Evolutionary conservation across 2,888 invertebrate genomes (phyloP), one percentile per base, ranked within the genome.

Genomic region (Loripinus fragilis): DNA sequence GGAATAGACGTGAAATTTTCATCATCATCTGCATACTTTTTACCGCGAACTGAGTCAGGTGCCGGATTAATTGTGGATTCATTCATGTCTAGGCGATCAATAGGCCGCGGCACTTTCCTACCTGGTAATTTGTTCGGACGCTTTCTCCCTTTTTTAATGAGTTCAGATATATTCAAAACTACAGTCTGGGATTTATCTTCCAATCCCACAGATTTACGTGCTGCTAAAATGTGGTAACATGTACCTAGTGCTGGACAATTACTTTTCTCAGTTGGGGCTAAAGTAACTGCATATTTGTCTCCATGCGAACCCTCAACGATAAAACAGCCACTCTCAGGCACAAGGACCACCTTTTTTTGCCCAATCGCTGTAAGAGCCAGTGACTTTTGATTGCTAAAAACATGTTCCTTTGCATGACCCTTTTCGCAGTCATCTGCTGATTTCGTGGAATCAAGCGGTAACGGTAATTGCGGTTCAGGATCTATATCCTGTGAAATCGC

Each of bases 161-260:
- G 20, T 60, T 33, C 2, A 12, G 33, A 2, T 20, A 60, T 30
- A 33, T 60, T 60, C 15, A 1, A 60, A 20, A 17, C 28, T 1
- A 30, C 17, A 10, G 1, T 60, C 3, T 33, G 3, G 2, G 60
- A 17, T 10, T 33, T 10, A 17, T 33, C 30, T 10, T 30, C 33
- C 20, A 33, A 23, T 20, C 60, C 60, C 15, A 60, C 33, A 60
- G 17, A 5, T 10, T 2, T 30, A 17, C 20, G 3, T 10, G 33
- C 60, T 17, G 60, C 60, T 33, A 33, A 12, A n/a, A 60, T 60
- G 20, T 60, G 60, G 20, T 60, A 60, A 60, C 60, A 60, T 17
- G 30, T 60, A 17, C 60, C 60, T 2, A 60, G 5, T 15, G 33
- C 30, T 1, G 60, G 33, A 20, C 60, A 60, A 2, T 33, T 2